Evolutionary conservation across 2,113 vertebrate species (phyloP).

Genomic region (Telmatochromis sp.): DNA sequence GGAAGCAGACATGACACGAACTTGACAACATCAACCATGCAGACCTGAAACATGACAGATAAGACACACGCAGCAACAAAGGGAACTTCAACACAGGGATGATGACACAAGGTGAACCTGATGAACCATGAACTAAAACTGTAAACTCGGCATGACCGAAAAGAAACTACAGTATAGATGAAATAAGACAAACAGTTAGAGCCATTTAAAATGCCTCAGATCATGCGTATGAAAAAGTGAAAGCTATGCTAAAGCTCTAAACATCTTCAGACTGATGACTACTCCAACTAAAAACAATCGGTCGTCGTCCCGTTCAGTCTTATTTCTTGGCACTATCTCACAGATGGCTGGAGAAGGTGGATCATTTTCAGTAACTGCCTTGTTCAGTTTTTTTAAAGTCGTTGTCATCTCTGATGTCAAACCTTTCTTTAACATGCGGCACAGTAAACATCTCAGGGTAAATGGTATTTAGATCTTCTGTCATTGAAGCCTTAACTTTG

Average conservation of each 20-base stretch:
- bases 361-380: rapidly evolving
- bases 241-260: background rate
- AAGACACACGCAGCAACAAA: background rate
- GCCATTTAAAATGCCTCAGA: background rate
- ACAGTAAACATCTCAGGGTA: background rate
- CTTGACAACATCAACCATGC: background rate
- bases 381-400: background rate
- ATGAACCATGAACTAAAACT: rapidly evolving
- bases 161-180: background rate
- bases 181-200: background rate
- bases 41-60: background rate
- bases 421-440: background rate
- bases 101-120: background rate
- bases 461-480: background rate
- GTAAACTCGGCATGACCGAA: background rate
- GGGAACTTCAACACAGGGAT: background rate
- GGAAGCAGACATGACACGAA: background rate
- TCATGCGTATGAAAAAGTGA: background rate
- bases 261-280: background rate
- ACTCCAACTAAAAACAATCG: background rate
- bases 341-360: background rate
- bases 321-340: rapidly evolving
- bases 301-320: rapidly evolving
- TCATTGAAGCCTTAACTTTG: rapidly evolving
- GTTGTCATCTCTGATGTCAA: background rate